A percentile compares a stretch with the other conserved stretches of the same genome.
These are phyloP conservation scores for Rhinolophus sinicus DNA, from an alignment of 2,113 vertebrate genomes.

Conservation along the genomic window DNA sequence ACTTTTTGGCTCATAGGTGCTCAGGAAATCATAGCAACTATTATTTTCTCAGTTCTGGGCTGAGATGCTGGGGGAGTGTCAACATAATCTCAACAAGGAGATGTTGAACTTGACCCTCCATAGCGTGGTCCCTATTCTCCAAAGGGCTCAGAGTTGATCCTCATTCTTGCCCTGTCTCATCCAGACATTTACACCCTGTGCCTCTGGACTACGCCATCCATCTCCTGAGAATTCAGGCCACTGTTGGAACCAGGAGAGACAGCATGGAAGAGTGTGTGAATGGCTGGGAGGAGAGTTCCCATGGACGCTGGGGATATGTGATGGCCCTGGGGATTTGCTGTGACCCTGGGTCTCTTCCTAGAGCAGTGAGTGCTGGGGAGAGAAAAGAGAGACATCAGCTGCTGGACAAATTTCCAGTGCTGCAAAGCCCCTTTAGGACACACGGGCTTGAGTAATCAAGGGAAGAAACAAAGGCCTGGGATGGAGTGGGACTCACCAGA, in stretches of 20 bases:
- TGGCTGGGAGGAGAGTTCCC: constrained; percentile 61
- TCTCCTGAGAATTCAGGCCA: constrained; percentile 34
- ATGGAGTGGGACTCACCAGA: neutral
- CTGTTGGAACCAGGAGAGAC: neutral
- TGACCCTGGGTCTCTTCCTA: constrained; percentile 54
- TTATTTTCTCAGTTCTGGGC: neutral
- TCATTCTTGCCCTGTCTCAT: neutral
- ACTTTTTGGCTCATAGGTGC: neutral
- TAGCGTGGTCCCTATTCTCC: neutral
- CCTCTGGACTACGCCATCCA: neutral
- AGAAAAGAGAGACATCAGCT: constrained; percentile 46
- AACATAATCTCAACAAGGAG: neutral
- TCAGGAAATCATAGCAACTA: neutral
- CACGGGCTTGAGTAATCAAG: neutral
- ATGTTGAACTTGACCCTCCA: neutral
- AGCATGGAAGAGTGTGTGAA: constrained; percentile 57
- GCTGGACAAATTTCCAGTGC: constrained; percentile 7
- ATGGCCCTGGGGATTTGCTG: constrained; percentile 57
- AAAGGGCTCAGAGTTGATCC: neutral
- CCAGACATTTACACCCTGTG: neutral
- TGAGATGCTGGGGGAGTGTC: neutral
- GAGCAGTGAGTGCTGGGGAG: constrained; percentile 1
- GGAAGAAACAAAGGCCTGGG: neutral
- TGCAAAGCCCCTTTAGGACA: neutral
- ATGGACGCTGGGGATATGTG: constrained; percentile 55